A percentile compares a stretch with the other conserved stretches of the same genome.
Conservation (phyloP, 2,113 vertebrate genomes). For the Prolemur simus region DNA sequence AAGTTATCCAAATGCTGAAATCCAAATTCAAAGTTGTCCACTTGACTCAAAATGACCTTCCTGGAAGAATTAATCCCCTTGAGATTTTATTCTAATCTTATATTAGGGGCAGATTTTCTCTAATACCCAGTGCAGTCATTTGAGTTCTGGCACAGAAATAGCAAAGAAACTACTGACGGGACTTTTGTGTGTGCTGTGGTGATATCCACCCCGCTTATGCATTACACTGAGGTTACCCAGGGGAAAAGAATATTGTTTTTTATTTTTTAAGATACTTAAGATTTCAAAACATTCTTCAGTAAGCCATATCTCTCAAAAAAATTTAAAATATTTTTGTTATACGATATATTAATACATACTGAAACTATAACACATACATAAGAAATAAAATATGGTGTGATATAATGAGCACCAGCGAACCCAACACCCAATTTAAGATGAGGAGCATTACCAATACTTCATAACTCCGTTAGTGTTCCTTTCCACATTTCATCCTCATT, state of each 20-base stretch:
- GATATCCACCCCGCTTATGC: background rate
- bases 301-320: background rate
- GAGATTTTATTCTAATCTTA: conserved; percentile 61
- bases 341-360: conserved; percentile 21
- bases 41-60: conserved; percentile 51
- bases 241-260: background rate
- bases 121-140: conserved; percentile 4
- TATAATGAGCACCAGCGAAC: background rate
- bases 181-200: background rate
- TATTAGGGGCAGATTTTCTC: conserved; percentile 50
- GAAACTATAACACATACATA: background rate
- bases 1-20: conserved; percentile 8
- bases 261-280: background rate
- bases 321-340: background rate
- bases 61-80: conserved; percentile 53
- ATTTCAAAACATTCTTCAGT: background rate
- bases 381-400: background rate
- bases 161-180: background rate
- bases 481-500: background rate
- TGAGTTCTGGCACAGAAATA: conserved; percentile 45
- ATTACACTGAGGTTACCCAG: background rate
- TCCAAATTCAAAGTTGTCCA: conserved; percentile 25
- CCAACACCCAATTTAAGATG: background rate
- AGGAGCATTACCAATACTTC: background rate
- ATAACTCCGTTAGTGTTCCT: background rate